phyloP scores from a whole-genome alignment of 2,888 invertebrate species.

The Thymelicus acteon region DNA sequence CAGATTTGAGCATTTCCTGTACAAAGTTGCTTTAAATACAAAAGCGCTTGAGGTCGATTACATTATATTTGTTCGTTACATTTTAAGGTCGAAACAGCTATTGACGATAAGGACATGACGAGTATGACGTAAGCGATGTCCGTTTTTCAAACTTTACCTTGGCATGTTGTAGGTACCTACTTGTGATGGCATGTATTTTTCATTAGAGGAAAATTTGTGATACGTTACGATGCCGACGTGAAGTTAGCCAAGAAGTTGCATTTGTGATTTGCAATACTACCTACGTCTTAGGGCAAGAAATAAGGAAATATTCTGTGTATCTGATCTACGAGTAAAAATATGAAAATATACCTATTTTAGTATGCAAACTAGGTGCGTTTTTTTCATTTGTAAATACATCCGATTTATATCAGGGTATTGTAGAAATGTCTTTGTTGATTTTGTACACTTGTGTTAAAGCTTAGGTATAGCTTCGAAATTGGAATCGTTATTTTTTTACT shows the following conservation, averaged over 20 bases:
- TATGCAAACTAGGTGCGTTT: no score
- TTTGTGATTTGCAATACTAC: neutral
- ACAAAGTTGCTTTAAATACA: neutral
- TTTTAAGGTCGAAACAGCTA: constrained; percentile 20
- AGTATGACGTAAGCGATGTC: constrained; percentile 31
- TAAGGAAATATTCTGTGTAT: no score
- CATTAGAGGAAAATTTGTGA: constrained; percentile 39
- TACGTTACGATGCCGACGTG: neutral
- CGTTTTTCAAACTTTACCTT: constrained; percentile 36
- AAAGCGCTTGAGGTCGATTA: constrained; percentile 2
- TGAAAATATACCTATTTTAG: no score
- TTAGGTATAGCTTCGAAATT: no score
- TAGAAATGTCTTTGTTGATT: no score
- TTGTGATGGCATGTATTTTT: constrained; percentile 39
- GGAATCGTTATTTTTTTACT: no score
- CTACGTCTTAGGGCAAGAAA: no score
- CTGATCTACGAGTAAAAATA: no score
- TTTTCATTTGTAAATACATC: no score
- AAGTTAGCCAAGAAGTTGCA: constrained; percentile 3
- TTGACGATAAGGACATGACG: constrained; percentile 10
- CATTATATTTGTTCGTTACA: constrained; percentile 4
- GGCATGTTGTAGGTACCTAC: constrained; percentile 10
- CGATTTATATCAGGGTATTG: no score
- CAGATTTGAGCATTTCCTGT: neutral
- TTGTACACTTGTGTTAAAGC: no score